Conservation (phyloP, 2,888 invertebrate species). For the Heliconius charithonia region DNA sequence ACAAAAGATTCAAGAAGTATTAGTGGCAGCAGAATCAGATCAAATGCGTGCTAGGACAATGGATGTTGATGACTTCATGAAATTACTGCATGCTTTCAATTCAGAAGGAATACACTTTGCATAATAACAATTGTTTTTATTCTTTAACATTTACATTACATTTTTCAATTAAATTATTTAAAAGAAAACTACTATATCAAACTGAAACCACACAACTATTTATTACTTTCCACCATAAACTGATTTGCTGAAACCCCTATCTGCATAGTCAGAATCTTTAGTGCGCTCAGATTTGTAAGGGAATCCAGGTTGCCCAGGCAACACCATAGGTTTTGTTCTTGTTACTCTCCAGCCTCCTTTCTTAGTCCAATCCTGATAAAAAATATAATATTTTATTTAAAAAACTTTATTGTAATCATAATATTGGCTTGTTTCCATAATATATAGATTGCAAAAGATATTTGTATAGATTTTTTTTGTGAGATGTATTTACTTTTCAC, state of each 20-base stretch:
- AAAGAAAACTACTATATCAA: slow-evolving; percentile 31
- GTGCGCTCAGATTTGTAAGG: slow-evolving; percentile 85
- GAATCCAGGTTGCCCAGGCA: slow-evolving; percentile 88
- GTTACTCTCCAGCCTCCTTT: slow-evolving; percentile 89
- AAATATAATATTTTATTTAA: too few species aligned
- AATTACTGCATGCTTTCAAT: slow-evolving; percentile 93
- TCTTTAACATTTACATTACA: slow-evolving; percentile 33
- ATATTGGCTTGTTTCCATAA: too few species aligned
- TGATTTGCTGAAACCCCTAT: slow-evolving; percentile 88
- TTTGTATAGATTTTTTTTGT: too few species aligned
- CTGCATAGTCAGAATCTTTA: slow-evolving; percentile 86
- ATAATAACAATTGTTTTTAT: slow-evolving; percentile 58
- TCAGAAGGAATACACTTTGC: slow-evolving; percentile 96
- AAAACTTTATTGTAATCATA: too few species aligned
- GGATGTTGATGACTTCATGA: slow-evolving; percentile 98
- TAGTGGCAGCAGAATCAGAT: slow-evolving; percentile 87
- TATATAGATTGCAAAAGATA: too few species aligned
- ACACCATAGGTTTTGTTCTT: slow-evolving; percentile 79
- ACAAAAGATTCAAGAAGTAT: slow-evolving; percentile 89
- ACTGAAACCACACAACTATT: slow-evolving; percentile 4
- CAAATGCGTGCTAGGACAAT: slow-evolving; percentile 94
- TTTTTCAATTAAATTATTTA: slow-evolving; percentile 11
- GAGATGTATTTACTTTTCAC: too few species aligned
- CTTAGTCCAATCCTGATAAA: slow-evolving; percentile 88
- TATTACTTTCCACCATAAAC: slow-evolving; percentile 52